Conservation (phyloP, 2,888 invertebrate genomes). For the Lasioglossum morio region DNA sequence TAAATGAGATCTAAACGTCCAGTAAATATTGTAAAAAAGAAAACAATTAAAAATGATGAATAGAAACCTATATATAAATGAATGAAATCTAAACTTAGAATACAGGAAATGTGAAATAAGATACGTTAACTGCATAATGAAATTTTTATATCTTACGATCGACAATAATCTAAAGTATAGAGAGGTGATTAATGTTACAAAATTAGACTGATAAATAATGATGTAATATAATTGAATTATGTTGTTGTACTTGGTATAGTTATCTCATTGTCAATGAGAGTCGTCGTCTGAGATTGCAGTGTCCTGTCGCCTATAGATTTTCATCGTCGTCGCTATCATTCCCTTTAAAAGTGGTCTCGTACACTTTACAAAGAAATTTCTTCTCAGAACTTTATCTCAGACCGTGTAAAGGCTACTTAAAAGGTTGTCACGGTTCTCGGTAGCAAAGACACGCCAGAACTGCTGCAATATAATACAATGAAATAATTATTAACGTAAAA, state of each 20-base stretch:
- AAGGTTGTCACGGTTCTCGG: background rate
- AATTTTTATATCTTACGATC: background rate
- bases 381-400: background rate
- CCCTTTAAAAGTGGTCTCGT: background rate
- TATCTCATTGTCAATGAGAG: background rate
- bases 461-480: background rate
- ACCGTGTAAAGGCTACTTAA: background rate
- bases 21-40: background rate
- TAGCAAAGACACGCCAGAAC: background rate
- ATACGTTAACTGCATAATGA: background rate
- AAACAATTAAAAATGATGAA: background rate
- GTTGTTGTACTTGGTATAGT: background rate
- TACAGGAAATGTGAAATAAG: background rate
- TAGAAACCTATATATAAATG: background rate
- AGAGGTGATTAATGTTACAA: background rate
- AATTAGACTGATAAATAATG: background rate
- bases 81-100: background rate
- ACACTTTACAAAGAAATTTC: background rate
- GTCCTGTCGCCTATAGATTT: background rate
- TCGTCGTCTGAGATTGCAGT: background rate
- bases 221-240: slow-evolving; percentile 7
- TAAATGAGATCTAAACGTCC: background rate
- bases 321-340: background rate
- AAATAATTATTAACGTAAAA: background rate
- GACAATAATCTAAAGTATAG: background rate